Percentiles rank a stretch among this genome's conserved stretches.
phyloP scores from a whole-genome alignment of 1,140 invertebrate species.

The Littorina saxatilis region DNA sequence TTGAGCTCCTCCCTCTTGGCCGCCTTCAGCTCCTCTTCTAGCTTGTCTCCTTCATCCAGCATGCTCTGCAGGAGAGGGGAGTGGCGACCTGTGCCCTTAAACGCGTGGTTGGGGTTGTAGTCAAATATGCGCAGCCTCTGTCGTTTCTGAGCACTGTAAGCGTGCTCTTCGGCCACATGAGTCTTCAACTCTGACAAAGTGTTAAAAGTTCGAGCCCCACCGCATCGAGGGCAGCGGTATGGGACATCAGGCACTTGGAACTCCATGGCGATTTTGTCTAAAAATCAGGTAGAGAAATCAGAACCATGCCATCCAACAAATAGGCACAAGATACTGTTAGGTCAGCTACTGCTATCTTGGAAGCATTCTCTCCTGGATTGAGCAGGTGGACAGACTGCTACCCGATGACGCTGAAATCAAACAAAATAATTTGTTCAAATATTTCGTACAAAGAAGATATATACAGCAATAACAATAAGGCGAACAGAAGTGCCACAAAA shows the following conservation, averaged over 20 bases:
- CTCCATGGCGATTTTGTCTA: background rate
- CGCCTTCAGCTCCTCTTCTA: constrained; percentile 57
- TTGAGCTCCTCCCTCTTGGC: constrained; percentile 60
- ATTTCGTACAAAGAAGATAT: no score
- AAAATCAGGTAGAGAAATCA: no score
- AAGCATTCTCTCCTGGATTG: background rate
- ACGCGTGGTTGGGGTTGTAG: background rate
- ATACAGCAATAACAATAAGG: no score
- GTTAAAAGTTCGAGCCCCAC: constrained; percentile 55
- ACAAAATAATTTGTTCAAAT: no score
- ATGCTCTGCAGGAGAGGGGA: constrained; percentile 58
- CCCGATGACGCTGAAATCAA: no score
- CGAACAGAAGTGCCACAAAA: no score
- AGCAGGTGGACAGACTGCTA: background rate
- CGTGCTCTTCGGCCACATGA: constrained; percentile 65
- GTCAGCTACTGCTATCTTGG: background rate
- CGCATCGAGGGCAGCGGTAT: constrained; percentile 68
- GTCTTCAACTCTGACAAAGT: constrained; percentile 58
- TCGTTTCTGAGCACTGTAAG: constrained; percentile 45
- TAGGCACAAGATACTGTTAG: background rate
- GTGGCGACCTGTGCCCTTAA: constrained; percentile 4
- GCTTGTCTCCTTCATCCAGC: constrained; percentile 53
- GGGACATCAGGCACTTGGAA: constrained; percentile 50
- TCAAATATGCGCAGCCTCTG: constrained; percentile 30
- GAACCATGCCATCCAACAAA: no score